Base-by-base conservation (phyloP, 2,113 vertebrate species). In the Zingel zingel region DNA sequence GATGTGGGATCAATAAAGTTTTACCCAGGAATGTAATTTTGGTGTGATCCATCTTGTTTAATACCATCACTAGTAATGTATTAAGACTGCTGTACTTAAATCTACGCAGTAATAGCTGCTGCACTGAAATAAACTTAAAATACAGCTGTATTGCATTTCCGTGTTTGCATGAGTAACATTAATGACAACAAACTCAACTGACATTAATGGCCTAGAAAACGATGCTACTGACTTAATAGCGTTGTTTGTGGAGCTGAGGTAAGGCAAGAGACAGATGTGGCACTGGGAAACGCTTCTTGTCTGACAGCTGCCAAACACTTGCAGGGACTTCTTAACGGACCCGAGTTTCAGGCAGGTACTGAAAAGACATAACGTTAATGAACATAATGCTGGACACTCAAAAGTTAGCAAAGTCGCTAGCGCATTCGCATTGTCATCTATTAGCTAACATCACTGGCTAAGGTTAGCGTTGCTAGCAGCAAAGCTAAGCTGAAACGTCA, bases 361-460 rank as follows among this genome's bases (percentile, higher is more conserved):
- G 47, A 54, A 15, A 77, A 86, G 0, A 69, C 47, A 71, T 1
- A 54, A 56, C 39, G 39, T 11, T 43, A 43, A 43, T 0, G 12
- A 68, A 58, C 18, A 59, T 0, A 27, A 1, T 21, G 48, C 2
- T 47, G 15, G 25, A 9, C 2, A 48, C 13, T 45, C 4, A 36
- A 39, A 83, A 70, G 75, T 56, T 84, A 86, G 87, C 83, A 72
- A 65, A 83, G 47, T 56, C 3, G 72, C 77, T 85, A 77, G 56
- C 74, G 16, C 25, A 12, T 30, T 30, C 21, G 75, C 66, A 33
- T 2, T 53, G 62, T 30, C 79, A 61, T 18, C 18, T 54, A 23
- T 63, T 45, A 67, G 79, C 86, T 68, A 64, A 67, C 57, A 25
- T 1, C 15, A 4, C n/a, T 4, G 15, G 47, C 56, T 51, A 36